Conservation (phyloP, 1,140 invertebrate genomes). For the Pachyrhynchus sulphureomaculatus region DNA sequence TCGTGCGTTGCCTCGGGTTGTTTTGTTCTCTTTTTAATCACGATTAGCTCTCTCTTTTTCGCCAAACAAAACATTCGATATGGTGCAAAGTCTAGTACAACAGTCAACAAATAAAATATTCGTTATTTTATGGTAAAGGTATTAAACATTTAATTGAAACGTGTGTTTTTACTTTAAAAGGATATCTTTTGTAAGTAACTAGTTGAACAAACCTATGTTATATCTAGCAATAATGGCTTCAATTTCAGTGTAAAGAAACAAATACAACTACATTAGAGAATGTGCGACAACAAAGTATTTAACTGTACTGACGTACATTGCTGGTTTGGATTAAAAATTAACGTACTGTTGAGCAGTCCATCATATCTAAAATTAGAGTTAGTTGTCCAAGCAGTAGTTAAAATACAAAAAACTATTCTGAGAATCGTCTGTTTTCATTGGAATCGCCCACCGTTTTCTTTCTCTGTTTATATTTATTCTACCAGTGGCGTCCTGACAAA, state of each 20-base stretch:
- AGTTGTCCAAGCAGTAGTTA: conserved; percentile 6
- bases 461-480: conserved; percentile 12
- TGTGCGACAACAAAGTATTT: neutral
- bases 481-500: neutral
- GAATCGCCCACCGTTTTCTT: conserved; percentile 19
- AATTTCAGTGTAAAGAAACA: neutral
- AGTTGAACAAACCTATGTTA: too few species aligned
- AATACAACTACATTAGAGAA: neutral
- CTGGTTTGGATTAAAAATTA: conserved; percentile 20
- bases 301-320: neutral
- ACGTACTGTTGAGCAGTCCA: neutral
- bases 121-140: neutral
- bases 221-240: neutral
- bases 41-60: conserved; percentile 39
- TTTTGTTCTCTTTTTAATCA: conserved; percentile 28
- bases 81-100: conserved; percentile 39
- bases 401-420: conserved; percentile 12
- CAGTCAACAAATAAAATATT: conserved; percentile 8
- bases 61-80: conserved; percentile 35
- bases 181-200: too few species aligned
- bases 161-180: too few species aligned
- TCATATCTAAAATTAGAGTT: conserved; percentile 29
- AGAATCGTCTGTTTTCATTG: conserved; percentile 14
- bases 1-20: conserved; percentile 15
- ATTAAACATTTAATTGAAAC: too few species aligned